These are phyloP conservation scores for Drosophila ambigua DNA, from an alignment of 1,140 invertebrate species.

Conservation along the genomic window DNA sequence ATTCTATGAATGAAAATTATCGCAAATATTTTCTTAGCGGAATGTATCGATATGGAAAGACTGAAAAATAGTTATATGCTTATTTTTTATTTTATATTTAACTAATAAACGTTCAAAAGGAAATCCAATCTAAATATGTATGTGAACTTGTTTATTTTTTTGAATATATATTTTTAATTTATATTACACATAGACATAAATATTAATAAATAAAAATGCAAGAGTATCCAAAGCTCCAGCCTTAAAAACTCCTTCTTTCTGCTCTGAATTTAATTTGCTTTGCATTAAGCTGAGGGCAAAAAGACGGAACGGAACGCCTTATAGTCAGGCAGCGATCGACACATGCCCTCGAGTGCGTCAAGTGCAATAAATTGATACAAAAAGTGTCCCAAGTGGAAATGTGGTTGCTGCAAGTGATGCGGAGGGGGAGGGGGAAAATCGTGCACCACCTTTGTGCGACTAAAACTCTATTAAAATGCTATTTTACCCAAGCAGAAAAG, in stretches of 20 bases:
- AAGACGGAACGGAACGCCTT: neutral
- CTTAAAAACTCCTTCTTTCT: neutral
- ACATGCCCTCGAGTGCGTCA: slow-evolving; percentile 39
- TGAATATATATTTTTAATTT: no score
- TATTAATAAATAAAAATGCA: no score
- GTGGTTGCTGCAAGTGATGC: neutral
- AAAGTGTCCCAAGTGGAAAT: slow-evolving; percentile 17
- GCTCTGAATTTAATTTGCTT: slow-evolving; percentile 38
- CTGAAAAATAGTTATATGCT: no score
- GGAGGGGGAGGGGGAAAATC: neutral
- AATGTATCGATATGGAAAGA: no score
- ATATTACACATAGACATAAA: no score
- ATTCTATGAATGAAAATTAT: no score
- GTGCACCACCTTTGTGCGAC: slow-evolving; percentile 21
- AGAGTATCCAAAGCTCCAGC: neutral
- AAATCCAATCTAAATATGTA: no score
- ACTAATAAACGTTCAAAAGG: no score
- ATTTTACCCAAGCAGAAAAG: slow-evolving; percentile 19
- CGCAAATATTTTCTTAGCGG: no score
- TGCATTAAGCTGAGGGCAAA: slow-evolving; percentile 23
- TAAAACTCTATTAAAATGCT: slow-evolving; percentile 45
- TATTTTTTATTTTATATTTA: no score
- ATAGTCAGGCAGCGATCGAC: slow-evolving; percentile 25
- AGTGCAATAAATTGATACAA: slow-evolving; percentile 50
- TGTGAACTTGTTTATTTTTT: no score